Percentiles rank a stretch among this genome's conserved stretches.
Conservation (phyloP, 2,888 invertebrate species). For the Schizotus pectinicornis region DNA sequence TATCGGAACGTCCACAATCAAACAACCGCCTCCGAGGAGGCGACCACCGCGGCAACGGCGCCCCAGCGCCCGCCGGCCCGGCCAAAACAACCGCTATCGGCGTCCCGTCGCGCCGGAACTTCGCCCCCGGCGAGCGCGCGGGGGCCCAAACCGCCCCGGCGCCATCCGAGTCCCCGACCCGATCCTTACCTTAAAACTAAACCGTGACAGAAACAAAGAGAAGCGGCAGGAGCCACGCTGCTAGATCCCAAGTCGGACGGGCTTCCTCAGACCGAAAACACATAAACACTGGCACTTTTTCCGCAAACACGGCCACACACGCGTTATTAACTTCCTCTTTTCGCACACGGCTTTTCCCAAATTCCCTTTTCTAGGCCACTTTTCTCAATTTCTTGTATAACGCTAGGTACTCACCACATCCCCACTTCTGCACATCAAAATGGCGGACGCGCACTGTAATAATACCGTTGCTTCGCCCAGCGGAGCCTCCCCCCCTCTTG, state of each 20-base stretch:
- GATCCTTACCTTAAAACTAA: conserved; percentile 55
- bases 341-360: not conserved
- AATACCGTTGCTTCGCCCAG: conserved; percentile 51
- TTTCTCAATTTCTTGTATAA: conserved; percentile 55
- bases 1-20: conserved; percentile 1
- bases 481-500: conserved; percentile 34
- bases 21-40: not conserved
- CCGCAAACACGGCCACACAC: not conserved
- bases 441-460: conserved; percentile 56
- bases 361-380: conserved; percentile 50
- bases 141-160: no score
- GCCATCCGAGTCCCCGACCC: no score
- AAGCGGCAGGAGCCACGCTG: conserved; percentile 60
- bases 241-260: conserved; percentile 40
- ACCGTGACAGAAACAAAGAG: conserved; percentile 59
- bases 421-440: conserved; percentile 59
- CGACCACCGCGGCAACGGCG: not conserved
- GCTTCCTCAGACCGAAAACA: conserved; percentile 51
- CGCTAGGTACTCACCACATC: conserved; percentile 57
- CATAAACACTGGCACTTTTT: conserved; percentile 53
- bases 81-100: not conserved
- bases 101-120: not conserved
- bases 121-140: not conserved
- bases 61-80: conserved; percentile 2
- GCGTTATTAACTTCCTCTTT: not conserved